Base-by-base conservation (phyloP, 2,888 invertebrate species). In the Listrodromus nycthemerus region DNA sequence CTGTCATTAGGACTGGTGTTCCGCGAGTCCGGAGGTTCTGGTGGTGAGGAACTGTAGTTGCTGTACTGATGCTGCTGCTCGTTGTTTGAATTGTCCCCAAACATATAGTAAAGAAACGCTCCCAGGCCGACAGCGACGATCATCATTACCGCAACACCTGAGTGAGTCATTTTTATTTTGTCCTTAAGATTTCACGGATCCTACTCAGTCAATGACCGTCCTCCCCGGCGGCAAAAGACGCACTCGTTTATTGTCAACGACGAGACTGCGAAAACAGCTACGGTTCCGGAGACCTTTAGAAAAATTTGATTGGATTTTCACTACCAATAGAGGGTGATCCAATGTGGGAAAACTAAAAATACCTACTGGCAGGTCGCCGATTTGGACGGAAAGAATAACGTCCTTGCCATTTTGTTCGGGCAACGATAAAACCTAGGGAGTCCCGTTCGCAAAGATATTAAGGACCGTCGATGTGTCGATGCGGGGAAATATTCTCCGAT, bases 51-150 rank as follows among this genome's bases (percentile, higher is more conserved):
- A 21, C 61, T 74, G n/a, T 76, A 71, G 55, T 76, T 69, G 19
- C 63, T 27, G 73, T 87, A 75, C 67, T 85, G 77, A 58, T 84
- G 80, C 48, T 52, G 69, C 19, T 84, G 66, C 13, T 65, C 63
- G 50, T 69, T 45, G 50, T 80, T 71, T 45, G 69, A 27, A 13
- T 70, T 67, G 19, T 86, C 87, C 13, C 86, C 82, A 27, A 90
- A 89, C 74, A 89, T 85, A 63, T 89, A 90, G 80, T 89, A 89
- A 13, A 90, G 80, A 67, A 88, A 84, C 7, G 89, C 86, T 41
- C 89, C 89, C 16, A 90, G 66, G 24, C 90, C 88, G 27, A 88
- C 82, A 5, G 88, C 89, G 45, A 90, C 86, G 55, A 88, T 79
- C 24, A 88, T 76, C 76, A 88, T 87, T 50, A 90, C 82, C n/a